phyloP scores from a whole-genome alignment of 1,140 invertebrate species.

The Leptinotarsa texana region DNA sequence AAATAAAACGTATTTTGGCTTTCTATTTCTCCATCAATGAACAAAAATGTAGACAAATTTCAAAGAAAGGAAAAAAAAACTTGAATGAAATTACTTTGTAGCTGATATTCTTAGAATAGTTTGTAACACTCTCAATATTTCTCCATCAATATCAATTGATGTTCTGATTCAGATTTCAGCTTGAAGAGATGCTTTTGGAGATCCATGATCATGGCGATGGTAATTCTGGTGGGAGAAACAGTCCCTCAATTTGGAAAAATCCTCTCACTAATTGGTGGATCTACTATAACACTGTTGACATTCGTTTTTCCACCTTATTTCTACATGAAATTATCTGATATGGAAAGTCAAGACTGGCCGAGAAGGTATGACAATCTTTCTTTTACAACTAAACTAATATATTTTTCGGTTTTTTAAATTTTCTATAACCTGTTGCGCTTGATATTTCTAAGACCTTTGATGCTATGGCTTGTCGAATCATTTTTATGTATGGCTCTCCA shows the following conservation, averaged over 20 bases:
- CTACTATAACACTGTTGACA: constrained; percentile 67
- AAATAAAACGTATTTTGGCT: too few species aligned
- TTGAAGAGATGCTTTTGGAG: constrained; percentile 65
- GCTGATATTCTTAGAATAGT: not conserved
- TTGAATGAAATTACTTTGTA: too few species aligned
- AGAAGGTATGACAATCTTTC: constrained; percentile 45
- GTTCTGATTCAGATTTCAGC: constrained; percentile 62
- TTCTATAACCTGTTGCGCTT: too few species aligned
- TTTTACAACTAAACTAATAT: too few species aligned
- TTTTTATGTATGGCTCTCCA: too few species aligned
- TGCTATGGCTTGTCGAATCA: too few species aligned
- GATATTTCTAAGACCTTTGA: too few species aligned
- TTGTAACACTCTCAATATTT: not conserved
- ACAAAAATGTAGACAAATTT: too few species aligned
- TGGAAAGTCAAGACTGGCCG: constrained; percentile 49
- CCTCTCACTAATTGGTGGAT: constrained; percentile 72
- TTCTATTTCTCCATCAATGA: too few species aligned
- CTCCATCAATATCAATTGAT: not conserved
- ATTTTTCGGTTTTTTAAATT: too few species aligned
- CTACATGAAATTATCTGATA: constrained; percentile 64
- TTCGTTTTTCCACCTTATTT: constrained; percentile 72
- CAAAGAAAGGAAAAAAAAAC: too few species aligned
- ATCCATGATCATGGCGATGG: constrained; percentile 60
- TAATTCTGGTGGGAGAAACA: constrained; percentile 69
- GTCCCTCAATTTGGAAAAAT: constrained; percentile 73